These are phyloP conservation scores for Montipora capitata DNA, from an alignment of 92 coral and sea anemone species.

Conservation along the genomic window DNA sequence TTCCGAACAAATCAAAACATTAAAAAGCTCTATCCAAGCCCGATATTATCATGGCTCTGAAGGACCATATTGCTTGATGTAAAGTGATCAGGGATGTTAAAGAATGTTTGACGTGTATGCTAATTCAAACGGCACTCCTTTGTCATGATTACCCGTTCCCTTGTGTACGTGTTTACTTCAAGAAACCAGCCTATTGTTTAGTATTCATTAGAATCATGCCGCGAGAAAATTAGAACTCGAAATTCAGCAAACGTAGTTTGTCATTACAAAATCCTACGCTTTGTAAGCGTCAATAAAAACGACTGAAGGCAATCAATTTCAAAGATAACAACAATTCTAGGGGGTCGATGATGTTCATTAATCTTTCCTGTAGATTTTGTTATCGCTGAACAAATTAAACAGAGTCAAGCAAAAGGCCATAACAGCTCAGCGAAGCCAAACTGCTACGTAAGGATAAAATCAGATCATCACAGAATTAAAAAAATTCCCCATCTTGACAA, in stretches of 20 bases:
- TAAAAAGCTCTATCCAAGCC: too few relatives aligned
- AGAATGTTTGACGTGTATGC: slow-evolving; percentile 4
- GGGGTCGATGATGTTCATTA: slow-evolving; percentile 17
- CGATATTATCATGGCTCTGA: too few relatives aligned
- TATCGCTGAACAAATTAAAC: slow-evolving; percentile 10
- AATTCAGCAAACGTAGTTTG: too few relatives aligned
- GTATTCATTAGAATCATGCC: not conserved
- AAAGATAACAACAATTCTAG: slow-evolving; percentile 5
- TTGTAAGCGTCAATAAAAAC: not conserved
- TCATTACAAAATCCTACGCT: too few relatives aligned
- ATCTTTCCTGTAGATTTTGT: slow-evolving; percentile 9
- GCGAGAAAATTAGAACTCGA: not conserved
- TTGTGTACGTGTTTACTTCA: not conserved
- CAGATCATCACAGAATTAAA: not conserved
- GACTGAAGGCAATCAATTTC: not conserved
- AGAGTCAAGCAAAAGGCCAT: not conserved
- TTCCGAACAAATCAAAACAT: too few relatives aligned
- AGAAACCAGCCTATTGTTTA: slow-evolving; percentile 4
- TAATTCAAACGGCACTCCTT: slow-evolving; percentile 12
- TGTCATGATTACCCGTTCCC: not conserved
- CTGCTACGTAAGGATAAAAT: not conserved
- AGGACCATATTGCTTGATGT: too few relatives aligned
- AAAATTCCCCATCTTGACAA: too few relatives aligned
- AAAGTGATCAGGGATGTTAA: not conserved
- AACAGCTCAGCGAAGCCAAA: slow-evolving; percentile 21